A percentile compares a stretch with the other conserved stretches of the same genome.
Evolutionary conservation across 2,888 invertebrate genomes (phyloP).

Genomic region (Conops quadrifasciatus): DNA sequence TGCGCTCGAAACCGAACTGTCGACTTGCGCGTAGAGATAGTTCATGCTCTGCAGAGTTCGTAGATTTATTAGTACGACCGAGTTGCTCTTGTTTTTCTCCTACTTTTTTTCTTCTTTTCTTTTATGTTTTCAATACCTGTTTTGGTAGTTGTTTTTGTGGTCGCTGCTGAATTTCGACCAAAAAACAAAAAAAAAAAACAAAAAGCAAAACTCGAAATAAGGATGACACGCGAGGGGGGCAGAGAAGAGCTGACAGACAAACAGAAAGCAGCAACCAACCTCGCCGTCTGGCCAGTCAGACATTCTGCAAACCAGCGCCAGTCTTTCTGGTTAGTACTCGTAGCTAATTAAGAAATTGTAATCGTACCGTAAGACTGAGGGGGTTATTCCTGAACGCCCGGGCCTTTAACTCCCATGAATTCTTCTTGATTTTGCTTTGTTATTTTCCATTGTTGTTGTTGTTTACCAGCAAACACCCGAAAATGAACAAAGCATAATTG

Average conservation of each 20-base stretch:
- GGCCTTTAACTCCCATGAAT: too few relatives aligned
- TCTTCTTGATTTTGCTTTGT: too few relatives aligned
- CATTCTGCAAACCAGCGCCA: constrained; percentile 1
- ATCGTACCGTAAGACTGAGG: constrained; percentile 12
- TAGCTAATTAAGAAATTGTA: constrained; percentile 20
- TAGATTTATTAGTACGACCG: constrained; percentile 8
- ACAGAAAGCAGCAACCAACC: background rate
- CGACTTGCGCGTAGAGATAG: constrained; percentile 14
- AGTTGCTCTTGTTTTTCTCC: constrained; percentile 3
- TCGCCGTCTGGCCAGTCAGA: background rate
- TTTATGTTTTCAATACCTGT: constrained; percentile 13
- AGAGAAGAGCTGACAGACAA: background rate
- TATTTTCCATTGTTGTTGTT: too few relatives aligned
- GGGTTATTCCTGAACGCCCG: too few relatives aligned
- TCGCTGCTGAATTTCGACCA: background rate
- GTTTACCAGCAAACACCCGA: too few relatives aligned
- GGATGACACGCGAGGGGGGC: too few relatives aligned
- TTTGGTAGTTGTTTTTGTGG: constrained; percentile 10
- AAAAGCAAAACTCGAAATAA: background rate
- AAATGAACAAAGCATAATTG: too few relatives aligned
- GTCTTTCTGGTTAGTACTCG: background rate
- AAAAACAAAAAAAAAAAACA: background rate
- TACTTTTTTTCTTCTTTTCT: background rate
- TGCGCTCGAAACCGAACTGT: constrained; percentile 17
- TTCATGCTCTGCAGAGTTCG: constrained; percentile 25